A percentile compares a stretch with the other conserved stretches of the same genome.
Evolutionary conservation across 2,888 invertebrate genomes (phyloP).

Genomic region (Drosophila tripunctata): DNA sequence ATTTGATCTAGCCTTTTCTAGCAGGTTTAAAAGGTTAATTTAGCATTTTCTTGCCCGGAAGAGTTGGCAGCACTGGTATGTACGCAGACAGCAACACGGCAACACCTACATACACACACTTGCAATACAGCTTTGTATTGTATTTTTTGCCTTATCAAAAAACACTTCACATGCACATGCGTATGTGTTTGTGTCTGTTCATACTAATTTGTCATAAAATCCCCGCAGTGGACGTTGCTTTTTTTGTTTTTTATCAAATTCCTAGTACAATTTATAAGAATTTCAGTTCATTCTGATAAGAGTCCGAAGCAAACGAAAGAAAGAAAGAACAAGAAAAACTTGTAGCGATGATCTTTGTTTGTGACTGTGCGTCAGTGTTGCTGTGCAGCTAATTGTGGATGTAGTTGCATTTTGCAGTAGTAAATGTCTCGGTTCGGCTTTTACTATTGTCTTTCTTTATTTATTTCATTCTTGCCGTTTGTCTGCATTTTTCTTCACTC

Average conservation of each 20-base stretch:
- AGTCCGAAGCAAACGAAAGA: conserved; percentile 15
- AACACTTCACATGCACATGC: conserved; percentile 11
- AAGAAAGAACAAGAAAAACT: no score
- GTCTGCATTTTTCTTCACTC: conserved; percentile 59
- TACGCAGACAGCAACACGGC: conserved; percentile 21
- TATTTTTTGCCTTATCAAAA: conserved; percentile 43
- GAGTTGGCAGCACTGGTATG: no score
- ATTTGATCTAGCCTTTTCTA: no score
- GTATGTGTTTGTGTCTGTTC: not conserved
- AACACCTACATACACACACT: conserved; percentile 30
- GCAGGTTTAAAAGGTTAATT: no score
- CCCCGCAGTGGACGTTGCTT: conserved; percentile 21
- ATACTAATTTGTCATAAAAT: conserved; percentile 34
- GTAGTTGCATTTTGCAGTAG: no score
- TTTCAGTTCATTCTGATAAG: conserved; percentile 63
- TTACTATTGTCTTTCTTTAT: conserved; percentile 51
- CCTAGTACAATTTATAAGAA: conserved; percentile 45
- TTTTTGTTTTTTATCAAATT: conserved; percentile 62
- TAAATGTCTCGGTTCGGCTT: conserved; percentile 12
- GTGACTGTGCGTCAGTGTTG: conserved; percentile 36
- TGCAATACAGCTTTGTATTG: conserved; percentile 11
- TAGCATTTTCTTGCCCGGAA: no score
- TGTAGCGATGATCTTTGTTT: conserved; percentile 20
- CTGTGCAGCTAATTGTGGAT: conserved; percentile 21
- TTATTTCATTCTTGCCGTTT: conserved; percentile 35